Evolutionary conservation across 1,140 invertebrate genomes (phyloP), one percentile per base, ranked within the genome.

Genomic region (Tetraneura akinire): DNA sequence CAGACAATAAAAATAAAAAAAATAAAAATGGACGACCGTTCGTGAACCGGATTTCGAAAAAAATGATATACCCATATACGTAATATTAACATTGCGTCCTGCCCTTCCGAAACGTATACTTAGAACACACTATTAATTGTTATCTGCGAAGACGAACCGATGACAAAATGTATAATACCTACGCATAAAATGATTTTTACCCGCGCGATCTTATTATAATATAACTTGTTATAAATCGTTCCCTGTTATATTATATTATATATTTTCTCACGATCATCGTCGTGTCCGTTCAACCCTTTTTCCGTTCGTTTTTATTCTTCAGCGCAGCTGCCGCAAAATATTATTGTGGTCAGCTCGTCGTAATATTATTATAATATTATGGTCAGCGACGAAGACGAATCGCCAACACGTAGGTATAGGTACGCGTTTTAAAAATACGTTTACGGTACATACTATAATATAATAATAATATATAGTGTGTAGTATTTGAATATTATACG

Each of bases 201-300:
- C n/a, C n/a, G n/a, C n/a, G n/a, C n/a, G n/a, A n/a, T n/a, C n/a
- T n/a, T n/a, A n/a, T n/a, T n/a, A n/a, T n/a, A n/a, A n/a, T n/a
- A n/a, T n/a, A n/a, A n/a, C n/a, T n/a, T n/a, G n/a, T n/a, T n/a
- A n/a, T n/a, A n/a, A n/a, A n/a, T n/a, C n/a, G n/a, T n/a, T n/a
- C n/a, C n/a, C n/a, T n/a, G n/a, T n/a, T n/a, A n/a, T n/a, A n/a
- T n/a, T n/a, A n/a, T n/a, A n/a, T n/a, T n/a, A n/a, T n/a, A n/a
- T n/a, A n/a, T 68, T 68, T 68, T 68, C 66, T 68, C 66, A 68
- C 66, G 66, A 47, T 45, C 23, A 37, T 64, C 29, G 60, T 18
- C 60, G 37, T 68, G 66, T 47, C 66, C 66, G 66, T 37, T 21
- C 18, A 68, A 68, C 37, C 66, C 66, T 45, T 68, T 68, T 68